phyloP scores from a whole-genome alignment of 2,888 invertebrate species.

The Lomographa bimaculata region DNA sequence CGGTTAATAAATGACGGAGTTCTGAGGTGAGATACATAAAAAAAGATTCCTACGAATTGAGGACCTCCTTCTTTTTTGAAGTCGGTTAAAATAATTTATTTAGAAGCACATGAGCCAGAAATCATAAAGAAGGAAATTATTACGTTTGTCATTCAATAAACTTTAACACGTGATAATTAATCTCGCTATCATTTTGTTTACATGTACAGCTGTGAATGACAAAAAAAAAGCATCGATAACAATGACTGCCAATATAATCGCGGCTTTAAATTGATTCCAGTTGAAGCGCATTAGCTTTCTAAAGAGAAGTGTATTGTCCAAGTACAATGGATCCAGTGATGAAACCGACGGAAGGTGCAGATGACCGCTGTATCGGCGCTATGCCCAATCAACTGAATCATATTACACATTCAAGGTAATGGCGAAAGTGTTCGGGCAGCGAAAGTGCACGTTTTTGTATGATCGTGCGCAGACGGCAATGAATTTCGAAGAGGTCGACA shows the following conservation, averaged over 20 bases:
- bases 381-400: slow-evolving; percentile 56
- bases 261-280: slow-evolving; percentile 13
- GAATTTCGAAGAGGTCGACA: slow-evolving; percentile 49
- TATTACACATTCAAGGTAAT: slow-evolving; percentile 54
- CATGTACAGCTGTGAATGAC: slow-evolving; percentile 4
- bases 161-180: no score
- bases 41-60: no score
- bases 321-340: slow-evolving; percentile 28
- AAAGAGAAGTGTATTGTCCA: slow-evolving; percentile 21
- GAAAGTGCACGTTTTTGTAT: slow-evolving; percentile 55
- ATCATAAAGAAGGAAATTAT: no score
- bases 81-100: no score
- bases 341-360: slow-evolving; percentile 27
- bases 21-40: no score
- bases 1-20: no score
- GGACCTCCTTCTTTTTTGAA: no score
- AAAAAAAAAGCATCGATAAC: neutral
- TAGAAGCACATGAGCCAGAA: no score
- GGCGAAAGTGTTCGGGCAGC: slow-evolving; percentile 67
- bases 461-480: slow-evolving; percentile 34
- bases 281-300: slow-evolving; percentile 25
- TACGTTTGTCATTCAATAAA: no score
- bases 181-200: slow-evolving; percentile 1
- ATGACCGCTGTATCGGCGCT: slow-evolving; percentile 30
- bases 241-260: slow-evolving; percentile 4